These are phyloP conservation scores for Halictus ligatus DNA, from an alignment of 2,888 invertebrate genomes.

Conservation along the genomic window DNA sequence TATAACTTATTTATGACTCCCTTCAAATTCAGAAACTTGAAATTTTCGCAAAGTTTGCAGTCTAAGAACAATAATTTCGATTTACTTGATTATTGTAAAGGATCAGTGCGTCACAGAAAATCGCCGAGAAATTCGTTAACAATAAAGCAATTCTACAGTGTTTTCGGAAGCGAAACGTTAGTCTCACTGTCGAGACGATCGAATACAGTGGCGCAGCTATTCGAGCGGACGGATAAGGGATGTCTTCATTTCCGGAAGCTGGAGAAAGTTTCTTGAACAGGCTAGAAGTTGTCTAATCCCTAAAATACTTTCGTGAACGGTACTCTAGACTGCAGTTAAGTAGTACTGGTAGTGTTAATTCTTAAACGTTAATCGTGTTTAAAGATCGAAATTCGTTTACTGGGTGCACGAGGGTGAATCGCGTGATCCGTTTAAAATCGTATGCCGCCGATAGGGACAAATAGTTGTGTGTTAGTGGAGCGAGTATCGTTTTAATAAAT, in stretches of 20 bases:
- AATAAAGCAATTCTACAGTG: neutral
- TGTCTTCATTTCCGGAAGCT: conserved; percentile 63
- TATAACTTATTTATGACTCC: neutral
- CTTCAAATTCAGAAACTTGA: neutral
- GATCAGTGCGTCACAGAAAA: neutral
- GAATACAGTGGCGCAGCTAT: conserved; percentile 20
- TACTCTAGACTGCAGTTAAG: conserved; percentile 49
- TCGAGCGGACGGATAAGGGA: conserved; percentile 74
- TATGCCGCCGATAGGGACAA: conserved; percentile 21
- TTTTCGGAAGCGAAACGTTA: neutral
- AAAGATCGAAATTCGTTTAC: conserved; percentile 30
- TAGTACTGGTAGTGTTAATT: conserved; percentile 33
- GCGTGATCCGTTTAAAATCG: conserved; percentile 8
- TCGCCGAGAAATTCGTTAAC: neutral
- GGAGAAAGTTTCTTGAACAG: conserved; percentile 61
- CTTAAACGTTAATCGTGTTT: conserved; percentile 34
- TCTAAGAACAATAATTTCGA: neutral
- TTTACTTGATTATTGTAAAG: neutral
- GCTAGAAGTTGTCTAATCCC: conserved; percentile 50
- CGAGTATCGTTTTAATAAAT: conserved; percentile 19
- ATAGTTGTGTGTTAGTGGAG: conserved; percentile 30
- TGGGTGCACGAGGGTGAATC: conserved; percentile 18
- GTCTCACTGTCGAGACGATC: neutral
- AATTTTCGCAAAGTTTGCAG: neutral
- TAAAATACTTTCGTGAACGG: conserved; percentile 65